Evolutionary conservation across 2,888 invertebrate species (phyloP), one percentile per base, ranked within the genome.

Genomic region (Rotaria macrura): DNA sequence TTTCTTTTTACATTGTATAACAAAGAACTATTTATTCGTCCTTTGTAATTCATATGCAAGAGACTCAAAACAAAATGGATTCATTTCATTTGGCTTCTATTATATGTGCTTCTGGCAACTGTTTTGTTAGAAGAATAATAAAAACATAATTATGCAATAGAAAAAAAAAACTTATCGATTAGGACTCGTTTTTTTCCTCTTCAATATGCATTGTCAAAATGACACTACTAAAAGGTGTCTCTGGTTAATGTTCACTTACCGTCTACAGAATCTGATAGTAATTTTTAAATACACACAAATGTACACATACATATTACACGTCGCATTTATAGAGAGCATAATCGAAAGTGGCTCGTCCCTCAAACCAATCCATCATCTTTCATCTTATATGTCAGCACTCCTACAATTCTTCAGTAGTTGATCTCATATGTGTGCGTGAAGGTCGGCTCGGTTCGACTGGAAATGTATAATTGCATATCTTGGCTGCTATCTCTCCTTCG

Each of bases 201-300:
- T 52, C 0, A 17, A 52, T 65, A 20, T 65, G 0, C 38, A 20
- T 65, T 29, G 2, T 65, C 34, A 17, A 20, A 34, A 65, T 65
- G 17, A 65, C 14, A 38, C 34, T 17, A 29, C 14, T 65, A 65
- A 65, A 65, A 10, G 20, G 17, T 34, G 34, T 65, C 34, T 65
- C 65, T 65, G 65, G 65, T 65, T 65, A n/a, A 65, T 65, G 65
- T 65, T 65, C 29, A 65, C 34, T 65, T 38, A 65, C 65, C 65
- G 34, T 17, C 17, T 17, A 38, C 38, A 34, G 3, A 65, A 65
- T 38, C 34, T 34, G 38, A 65, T 65, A 65, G 34, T 65, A 65
- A n/a, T n/a, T n/a, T 65, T 65, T 34, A n/a, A n/a, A 65, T 20
- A 17, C 34, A 65, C 17, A 34, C 4, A 65, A 17, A 65, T 65